Conservation (phyloP, 2,797 vertebrate genomes). For the Caiman crocodilus region DNA sequence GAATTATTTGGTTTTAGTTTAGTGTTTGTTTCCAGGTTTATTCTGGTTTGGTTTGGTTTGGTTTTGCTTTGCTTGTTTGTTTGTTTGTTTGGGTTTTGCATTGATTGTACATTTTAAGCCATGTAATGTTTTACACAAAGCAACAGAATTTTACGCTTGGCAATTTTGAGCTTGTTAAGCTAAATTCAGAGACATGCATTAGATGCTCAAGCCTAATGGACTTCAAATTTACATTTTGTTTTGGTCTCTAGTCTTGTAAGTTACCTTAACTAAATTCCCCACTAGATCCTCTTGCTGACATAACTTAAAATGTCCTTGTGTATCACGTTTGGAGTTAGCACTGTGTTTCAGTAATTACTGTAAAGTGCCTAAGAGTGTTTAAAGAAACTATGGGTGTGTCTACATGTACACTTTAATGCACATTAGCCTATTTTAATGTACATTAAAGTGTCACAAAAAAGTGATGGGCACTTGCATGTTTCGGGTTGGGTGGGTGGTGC, state of each 20-base stretch:
- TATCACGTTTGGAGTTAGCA: neutral
- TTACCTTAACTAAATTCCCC: slow-evolving; percentile 15
- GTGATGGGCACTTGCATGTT: too few species aligned
- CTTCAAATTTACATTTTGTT: slow-evolving; percentile 30
- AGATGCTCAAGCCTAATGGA: slow-evolving; percentile 23
- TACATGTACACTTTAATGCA: neutral
- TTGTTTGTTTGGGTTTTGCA: neutral
- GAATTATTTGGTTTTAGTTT: too few species aligned
- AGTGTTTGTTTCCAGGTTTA: too few species aligned
- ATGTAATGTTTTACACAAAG: neutral
- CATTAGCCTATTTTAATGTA: too few species aligned
- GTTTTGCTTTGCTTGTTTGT: neutral
- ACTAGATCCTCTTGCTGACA: neutral
- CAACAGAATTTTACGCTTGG: slow-evolving; percentile 19
- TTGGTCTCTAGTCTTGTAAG: neutral
- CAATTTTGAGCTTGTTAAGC: neutral
- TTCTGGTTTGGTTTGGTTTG: neutral
- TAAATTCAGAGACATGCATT: neutral
- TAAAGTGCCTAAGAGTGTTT: neutral
- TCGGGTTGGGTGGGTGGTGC: too few species aligned
- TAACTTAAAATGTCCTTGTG: slow-evolving; percentile 6
- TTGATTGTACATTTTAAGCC: neutral
- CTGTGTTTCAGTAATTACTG: slow-evolving; percentile 12
- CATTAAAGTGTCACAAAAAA: too few species aligned
- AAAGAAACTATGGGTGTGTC: neutral